phyloP scores from a whole-genome alignment of 2,797 vertebrate genomes.

The Acanthurus lineatus region DNA sequence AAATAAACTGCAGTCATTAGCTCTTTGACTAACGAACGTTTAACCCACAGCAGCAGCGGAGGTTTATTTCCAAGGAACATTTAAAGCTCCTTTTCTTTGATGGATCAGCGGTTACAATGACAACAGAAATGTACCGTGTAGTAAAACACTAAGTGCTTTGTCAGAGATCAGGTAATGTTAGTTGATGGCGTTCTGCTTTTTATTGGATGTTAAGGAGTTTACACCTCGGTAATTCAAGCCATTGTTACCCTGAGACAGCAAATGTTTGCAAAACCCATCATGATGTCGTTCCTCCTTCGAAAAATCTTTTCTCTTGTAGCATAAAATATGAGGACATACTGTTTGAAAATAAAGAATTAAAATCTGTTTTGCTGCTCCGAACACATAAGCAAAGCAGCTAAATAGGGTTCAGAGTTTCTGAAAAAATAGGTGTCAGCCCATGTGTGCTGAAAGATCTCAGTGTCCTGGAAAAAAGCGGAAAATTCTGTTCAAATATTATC shows the following conservation, averaged over 20 bases:
- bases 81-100: background rate
- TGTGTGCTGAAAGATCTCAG: no score
- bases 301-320: no score
- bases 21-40: background rate
- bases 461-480: no score
- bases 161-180: no score
- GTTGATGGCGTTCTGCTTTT: no score
- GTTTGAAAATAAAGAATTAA: background rate
- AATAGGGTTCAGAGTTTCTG: background rate
- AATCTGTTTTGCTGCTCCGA: no score
- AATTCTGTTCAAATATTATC: no score
- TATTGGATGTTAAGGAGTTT: no score
- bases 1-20: constrained; percentile 6
- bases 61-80: background rate
- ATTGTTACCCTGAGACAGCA: background rate
- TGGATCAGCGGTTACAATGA: background rate
- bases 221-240: no score
- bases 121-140: background rate
- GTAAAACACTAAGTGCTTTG: background rate
- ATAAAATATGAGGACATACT: no score
- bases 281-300: no score
- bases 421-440: no score
- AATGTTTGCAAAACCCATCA: background rate
- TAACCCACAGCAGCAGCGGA: background rate
- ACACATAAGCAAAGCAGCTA: background rate